Evolutionary conservation across 2,113 vertebrate species (phyloP).

Genomic region (Nannospalax galili): DNA sequence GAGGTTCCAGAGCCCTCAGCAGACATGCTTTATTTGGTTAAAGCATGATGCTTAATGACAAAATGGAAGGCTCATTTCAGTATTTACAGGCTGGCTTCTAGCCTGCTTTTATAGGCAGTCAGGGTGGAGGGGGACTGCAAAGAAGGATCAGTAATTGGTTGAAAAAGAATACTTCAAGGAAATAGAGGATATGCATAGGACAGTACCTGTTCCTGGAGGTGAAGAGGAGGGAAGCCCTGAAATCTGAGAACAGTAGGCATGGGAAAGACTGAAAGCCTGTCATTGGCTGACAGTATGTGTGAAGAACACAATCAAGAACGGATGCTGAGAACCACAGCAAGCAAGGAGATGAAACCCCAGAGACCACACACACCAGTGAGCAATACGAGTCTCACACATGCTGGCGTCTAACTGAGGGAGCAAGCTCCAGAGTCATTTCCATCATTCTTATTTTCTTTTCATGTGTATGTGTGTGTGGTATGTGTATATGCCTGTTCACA

Average conservation of each 20-base stretch:
- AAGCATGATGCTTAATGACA: conserved; percentile 46
- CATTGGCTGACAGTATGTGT: not conserved
- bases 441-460: not conserved
- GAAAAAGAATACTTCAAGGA: conserved; percentile 31
- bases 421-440: not conserved
- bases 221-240: conserved; percentile 64
- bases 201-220: not conserved
- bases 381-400: not conserved
- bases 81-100: conserved; percentile 56
- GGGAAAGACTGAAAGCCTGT: not conserved
- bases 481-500: not conserved
- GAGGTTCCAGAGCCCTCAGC: conserved; percentile 14
- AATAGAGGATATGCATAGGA: not conserved
- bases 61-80: conserved; percentile 46
- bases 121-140: not conserved
- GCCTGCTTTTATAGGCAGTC: not conserved
- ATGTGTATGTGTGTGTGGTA: not conserved
- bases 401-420: not conserved
- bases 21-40: conserved; percentile 68
- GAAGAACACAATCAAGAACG: not conserved
- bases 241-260: not conserved
- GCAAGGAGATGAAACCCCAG: not conserved
- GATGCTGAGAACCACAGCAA: not conserved
- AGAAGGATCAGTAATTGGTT: not conserved
- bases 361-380: not conserved